A percentile compares a stretch with the other conserved stretches of the same genome.
Evolutionary conservation across 2,888 invertebrate genomes (phyloP).

Genomic region (Macroteleia sp.): DNA sequence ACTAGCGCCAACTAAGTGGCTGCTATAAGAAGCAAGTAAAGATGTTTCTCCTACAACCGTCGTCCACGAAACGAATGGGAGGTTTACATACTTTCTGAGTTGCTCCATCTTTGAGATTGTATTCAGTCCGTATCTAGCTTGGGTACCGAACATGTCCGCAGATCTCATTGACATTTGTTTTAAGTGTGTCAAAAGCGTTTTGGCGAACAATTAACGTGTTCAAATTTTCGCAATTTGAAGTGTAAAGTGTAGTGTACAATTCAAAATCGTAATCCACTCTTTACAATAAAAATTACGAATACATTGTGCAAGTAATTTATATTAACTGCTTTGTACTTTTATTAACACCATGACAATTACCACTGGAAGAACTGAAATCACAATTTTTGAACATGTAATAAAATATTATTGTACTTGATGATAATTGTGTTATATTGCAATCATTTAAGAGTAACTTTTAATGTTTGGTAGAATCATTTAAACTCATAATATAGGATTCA

Average conservation of each 20-base stretch:
- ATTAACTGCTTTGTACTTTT: conserved; percentile 1
- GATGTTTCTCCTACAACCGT: conserved; percentile 52
- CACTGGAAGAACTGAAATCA: neutral
- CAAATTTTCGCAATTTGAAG: neutral
- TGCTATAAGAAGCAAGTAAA: conserved; percentile 48
- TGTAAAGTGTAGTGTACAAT: conserved; percentile 8
- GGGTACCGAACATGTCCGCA: conserved; percentile 39
- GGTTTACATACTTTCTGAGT: conserved; percentile 52
- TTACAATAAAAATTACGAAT: neutral
- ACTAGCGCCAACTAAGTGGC: conserved; percentile 62
- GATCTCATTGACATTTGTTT: conserved; percentile 2
- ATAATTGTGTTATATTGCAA: neutral
- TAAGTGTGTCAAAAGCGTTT: neutral
- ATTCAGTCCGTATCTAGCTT: conserved; percentile 56
- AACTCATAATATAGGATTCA: neutral
- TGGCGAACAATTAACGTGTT: neutral
- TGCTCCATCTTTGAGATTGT: conserved; percentile 55
- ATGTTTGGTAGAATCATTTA: neutral
- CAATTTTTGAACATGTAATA: neutral
- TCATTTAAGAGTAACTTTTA: neutral
- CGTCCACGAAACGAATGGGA: conserved; percentile 52
- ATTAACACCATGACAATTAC: neutral
- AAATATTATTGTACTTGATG: neutral
- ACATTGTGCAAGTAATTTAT: neutral
- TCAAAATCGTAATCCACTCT: neutral